These are phyloP conservation scores for Linyphia triangularis DNA, from an alignment of 2,888 invertebrate species.

Conservation along the genomic window DNA sequence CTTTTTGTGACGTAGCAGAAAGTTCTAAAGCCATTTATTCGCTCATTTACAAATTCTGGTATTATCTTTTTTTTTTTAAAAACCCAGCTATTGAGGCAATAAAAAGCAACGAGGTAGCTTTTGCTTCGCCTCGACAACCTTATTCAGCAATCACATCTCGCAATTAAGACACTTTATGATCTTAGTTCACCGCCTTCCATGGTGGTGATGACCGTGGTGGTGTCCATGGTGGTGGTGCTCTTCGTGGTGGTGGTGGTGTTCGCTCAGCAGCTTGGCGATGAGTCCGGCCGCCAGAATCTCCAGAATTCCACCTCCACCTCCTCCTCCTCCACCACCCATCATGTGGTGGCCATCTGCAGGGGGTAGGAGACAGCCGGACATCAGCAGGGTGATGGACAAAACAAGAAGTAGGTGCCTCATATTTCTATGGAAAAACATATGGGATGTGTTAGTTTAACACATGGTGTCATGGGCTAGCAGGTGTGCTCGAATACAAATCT, in stretches of 20 bases:
- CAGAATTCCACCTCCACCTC: background rate
- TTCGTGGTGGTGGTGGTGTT: conserved; percentile 23
- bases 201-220: background rate
- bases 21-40: no score
- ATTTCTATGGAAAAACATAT: background rate
- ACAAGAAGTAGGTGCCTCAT: background rate
- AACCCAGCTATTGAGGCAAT: no score
- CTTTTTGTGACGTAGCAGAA: no score
- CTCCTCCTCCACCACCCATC: background rate
- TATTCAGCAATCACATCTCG: no score
- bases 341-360: background rate
- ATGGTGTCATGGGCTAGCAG: no score
- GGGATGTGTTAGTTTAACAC: background rate
- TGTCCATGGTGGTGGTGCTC: conserved; percentile 20
- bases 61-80: no score
- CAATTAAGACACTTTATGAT: no score
- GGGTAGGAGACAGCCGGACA: background rate
- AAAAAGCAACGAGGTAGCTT: no score
- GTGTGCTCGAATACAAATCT: no score
- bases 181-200: background rate
- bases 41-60: no score
- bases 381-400: background rate
- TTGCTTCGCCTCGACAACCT: no score
- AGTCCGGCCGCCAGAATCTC: conserved; percentile 53
- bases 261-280: conserved; percentile 46